Evolutionary conservation across 2,888 invertebrate genomes (phyloP).

Genomic region (Mesodorylaimus sp.): DNA sequence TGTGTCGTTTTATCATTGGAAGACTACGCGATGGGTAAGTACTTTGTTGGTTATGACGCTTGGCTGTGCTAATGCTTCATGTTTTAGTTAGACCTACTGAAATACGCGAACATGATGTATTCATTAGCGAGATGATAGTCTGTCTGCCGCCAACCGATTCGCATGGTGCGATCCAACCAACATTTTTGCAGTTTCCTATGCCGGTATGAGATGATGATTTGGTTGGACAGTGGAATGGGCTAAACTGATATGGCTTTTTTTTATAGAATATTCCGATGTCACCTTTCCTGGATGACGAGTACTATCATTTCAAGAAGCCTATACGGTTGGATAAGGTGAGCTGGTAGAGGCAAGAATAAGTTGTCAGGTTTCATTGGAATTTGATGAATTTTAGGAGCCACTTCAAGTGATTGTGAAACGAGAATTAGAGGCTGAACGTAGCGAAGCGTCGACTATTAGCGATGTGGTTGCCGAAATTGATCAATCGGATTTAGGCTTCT

Average conservation of each 20-base stretch:
- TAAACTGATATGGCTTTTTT: constrained; percentile 3
- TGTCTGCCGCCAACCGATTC: not conserved
- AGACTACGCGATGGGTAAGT: constrained; percentile 67
- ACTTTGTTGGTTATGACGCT: not conserved
- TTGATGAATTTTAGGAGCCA: too few relatives aligned
- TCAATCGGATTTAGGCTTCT: too few relatives aligned
- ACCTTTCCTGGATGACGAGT: constrained; percentile 70
- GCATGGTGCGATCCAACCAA: not conserved
- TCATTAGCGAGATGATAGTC: constrained; percentile 38
- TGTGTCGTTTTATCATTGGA: constrained; percentile 73
- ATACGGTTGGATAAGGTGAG: constrained; percentile 36
- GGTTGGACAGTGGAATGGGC: not conserved
- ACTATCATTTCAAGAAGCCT: constrained; percentile 53
- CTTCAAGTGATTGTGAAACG: too few relatives aligned
- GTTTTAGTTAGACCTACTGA: constrained; percentile 69
- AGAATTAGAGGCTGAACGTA: too few relatives aligned
- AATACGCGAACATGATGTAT: constrained; percentile 73
- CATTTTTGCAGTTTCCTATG: not conserved
- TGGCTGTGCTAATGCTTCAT: too few relatives aligned
- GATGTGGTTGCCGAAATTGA: too few relatives aligned
- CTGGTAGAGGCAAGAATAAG: too few relatives aligned
- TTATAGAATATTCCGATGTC: constrained; percentile 52
- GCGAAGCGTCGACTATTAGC: too few relatives aligned
- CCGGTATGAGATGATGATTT: not conserved
- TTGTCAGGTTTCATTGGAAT: too few relatives aligned